Evolutionary conservation across 2,888 invertebrate species (phyloP), one percentile per base, ranked within the genome.

Genomic region (Scaptomyza parva): DNA sequence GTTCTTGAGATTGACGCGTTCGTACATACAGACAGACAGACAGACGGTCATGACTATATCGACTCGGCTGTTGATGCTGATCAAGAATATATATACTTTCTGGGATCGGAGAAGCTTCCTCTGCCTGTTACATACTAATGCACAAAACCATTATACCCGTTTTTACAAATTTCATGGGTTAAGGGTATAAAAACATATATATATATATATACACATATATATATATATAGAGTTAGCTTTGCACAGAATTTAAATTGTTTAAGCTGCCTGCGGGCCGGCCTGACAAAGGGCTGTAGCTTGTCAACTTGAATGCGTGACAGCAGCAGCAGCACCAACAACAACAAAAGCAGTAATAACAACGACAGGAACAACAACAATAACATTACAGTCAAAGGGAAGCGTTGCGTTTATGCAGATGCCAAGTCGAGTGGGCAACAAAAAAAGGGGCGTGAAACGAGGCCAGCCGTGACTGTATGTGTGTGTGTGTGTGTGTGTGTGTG

Each of bases 401-500:
- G 35, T 61, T 81, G 81, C 87, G 78, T 82, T 82, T 82, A 82
- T 82, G 81, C 82, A 82, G 81, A 82, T 82, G 82, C 85, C 82
- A 81, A 68, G 72, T 82, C 76, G 87, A 82, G 82, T 85, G 82
- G 85, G 82, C 60, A 68, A 64, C 35, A 39, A 45, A 48, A 48
- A 48, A 62, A 55, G 70, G 70, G 60, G 58, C 71, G 45, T 61
- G 67, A 71, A 81, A 86, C 59, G 87, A 80, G 87, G 81, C 78
- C 85, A 81, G 81, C 65, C 55, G 59, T 54, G 55, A 53, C 50
- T 24, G 18, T 20, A 18, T 26, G 1, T 22, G 28, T 33, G 20
- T 45, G 12, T 44, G 28, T 44, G 37, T 50, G 37, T 50, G 17
- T 33, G 26, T 11, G 28, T 40, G 30, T 53, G 17, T 35, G 28